Percentiles rank a stretch among this genome's conserved stretches.
Conservation (phyloP, 2,113 vertebrate genomes). For the Cisticola juncidis region DNA sequence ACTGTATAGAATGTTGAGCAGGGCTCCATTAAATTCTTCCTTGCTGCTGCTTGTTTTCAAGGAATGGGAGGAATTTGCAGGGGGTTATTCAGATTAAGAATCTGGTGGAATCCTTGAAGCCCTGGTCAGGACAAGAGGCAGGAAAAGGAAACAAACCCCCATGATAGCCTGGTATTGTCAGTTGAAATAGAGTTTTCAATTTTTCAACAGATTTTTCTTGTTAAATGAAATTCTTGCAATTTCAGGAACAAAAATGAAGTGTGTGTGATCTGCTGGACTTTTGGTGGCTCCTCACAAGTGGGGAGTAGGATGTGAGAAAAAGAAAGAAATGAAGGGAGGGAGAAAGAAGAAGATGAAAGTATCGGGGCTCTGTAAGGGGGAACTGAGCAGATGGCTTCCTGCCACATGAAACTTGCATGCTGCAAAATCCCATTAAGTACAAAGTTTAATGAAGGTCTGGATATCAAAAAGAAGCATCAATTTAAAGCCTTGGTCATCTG, state of each 20-base stretch:
- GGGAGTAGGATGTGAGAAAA: neutral
- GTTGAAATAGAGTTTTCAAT: neutral
- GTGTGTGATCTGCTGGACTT: neutral
- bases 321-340: neutral
- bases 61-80: neutral
- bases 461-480: neutral
- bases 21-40: neutral
- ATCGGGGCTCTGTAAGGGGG: neutral
- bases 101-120: neutral
- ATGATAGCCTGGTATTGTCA: neutral
- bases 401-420: neutral
- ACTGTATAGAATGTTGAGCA: neutral
- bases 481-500: neutral
- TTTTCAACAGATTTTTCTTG: neutral
- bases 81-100: neutral
- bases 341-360: neutral
- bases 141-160: neutral
- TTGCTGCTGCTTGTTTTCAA: neutral
- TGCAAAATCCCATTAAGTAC: neutral
- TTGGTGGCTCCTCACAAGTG: neutral
- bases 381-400: neutral
- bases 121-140: neutral
- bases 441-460: neutral
- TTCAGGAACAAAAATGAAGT: neutral
- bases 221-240: neutral